These are phyloP conservation scores for Pituophis catenifer DNA, from an alignment of 2,113 vertebrate species.

Conservation along the genomic window DNA sequence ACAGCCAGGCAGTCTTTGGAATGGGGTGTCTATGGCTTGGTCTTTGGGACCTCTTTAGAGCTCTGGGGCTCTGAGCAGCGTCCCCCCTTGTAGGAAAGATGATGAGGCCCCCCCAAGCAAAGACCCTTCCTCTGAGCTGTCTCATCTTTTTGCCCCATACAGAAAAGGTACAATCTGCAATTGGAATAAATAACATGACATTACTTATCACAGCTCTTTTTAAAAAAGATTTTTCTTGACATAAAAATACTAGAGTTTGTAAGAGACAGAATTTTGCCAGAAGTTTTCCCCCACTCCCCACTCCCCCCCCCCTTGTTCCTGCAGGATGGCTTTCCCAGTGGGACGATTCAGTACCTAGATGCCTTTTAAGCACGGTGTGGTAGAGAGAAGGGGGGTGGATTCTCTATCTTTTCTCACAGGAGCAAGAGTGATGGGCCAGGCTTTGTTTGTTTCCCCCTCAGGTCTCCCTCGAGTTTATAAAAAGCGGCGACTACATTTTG, in stretches of 20 bases:
- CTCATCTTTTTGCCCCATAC: not conserved
- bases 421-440: not conserved
- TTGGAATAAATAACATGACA: not conserved
- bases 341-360: not conserved
- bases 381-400: not conserved
- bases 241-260: not conserved
- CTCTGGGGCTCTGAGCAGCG: not conserved
- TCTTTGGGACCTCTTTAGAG: not conserved
- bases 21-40: not conserved
- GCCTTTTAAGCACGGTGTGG: not conserved
- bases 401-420: not conserved
- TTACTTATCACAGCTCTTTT: not conserved
- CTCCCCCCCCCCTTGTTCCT: not conserved
- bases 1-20: too few relatives aligned
- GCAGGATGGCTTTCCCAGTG: not conserved
- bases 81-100: not conserved
- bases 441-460: conserved; percentile 47
- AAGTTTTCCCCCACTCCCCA: too few relatives aligned
- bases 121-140: not conserved
- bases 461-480: conserved; percentile 87
- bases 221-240: not conserved
- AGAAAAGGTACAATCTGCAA: not conserved
- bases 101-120: not conserved
- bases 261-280: not conserved
- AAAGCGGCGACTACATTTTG: conserved; percentile 81